phyloP scores from a whole-genome alignment of 2,797 vertebrate genomes.

The Myotis daubentonii region DNA sequence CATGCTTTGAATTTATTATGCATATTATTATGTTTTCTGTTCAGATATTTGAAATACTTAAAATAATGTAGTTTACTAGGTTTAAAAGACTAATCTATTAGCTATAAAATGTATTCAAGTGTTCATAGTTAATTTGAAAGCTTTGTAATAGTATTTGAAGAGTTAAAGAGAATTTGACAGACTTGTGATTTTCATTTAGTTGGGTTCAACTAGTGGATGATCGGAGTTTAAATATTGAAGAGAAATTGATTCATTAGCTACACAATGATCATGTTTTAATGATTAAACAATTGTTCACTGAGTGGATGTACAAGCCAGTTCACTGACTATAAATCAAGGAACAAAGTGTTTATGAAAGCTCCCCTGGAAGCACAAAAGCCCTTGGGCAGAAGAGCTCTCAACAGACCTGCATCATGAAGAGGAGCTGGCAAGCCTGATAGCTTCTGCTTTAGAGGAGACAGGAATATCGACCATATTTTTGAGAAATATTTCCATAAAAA shows the following conservation, averaged over 20 bases:
- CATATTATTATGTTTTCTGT: background rate
- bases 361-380: background rate
- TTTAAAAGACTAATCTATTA: background rate
- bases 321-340: background rate
- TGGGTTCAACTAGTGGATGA: background rate
- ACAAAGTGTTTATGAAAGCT: background rate
- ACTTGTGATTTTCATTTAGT: background rate
- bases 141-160: conserved; percentile 6
- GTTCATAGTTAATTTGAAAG: conserved; percentile 1
- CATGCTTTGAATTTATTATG: background rate
- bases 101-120: conserved; percentile 25
- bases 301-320: background rate
- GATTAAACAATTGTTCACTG: conserved; percentile 22
- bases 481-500: conserved; percentile 27
- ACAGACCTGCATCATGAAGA: background rate
- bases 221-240: background rate
- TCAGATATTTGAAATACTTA: background rate
- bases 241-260: conserved; percentile 9
- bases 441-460: background rate
- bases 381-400: background rate
- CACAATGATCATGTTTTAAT: background rate
- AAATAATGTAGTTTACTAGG: background rate
- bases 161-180: background rate
- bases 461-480: background rate
- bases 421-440: background rate